These are phyloP conservation scores for Sarotherodon lohbergeri DNA, from an alignment of 2,113 vertebrate genomes.

Conservation along the genomic window DNA sequence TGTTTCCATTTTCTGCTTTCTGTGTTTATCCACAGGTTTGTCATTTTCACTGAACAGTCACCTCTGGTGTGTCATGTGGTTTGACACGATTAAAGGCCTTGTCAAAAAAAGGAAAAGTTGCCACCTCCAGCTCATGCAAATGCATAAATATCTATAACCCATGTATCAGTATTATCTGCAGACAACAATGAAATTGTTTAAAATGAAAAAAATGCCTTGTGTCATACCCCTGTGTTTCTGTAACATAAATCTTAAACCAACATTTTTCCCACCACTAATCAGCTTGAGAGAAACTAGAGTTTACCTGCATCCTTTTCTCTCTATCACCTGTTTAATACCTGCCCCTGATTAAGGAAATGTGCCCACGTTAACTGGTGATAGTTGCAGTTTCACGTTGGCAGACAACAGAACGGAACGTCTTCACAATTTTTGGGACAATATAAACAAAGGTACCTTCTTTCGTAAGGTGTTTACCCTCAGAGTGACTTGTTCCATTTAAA, in stretches of 20 bases:
- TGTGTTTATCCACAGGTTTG: neutral
- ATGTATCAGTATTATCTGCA: neutral
- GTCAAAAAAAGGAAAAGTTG: neutral
- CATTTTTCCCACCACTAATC: neutral
- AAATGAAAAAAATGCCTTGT: neutral
- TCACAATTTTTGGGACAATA: fast-evolving
- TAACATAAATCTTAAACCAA: neutral
- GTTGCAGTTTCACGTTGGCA: fast-evolving
- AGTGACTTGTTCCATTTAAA: neutral
- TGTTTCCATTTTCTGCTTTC: fast-evolving
- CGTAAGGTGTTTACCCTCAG: neutral
- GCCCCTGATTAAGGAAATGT: neutral
- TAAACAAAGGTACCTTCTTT: neutral
- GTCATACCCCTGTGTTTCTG: neutral
- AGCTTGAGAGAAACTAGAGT: neutral
- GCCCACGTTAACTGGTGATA: neutral
- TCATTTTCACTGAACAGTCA: neutral
- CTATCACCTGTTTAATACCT: neutral
- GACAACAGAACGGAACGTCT: neutral
- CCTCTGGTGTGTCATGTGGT: neutral
- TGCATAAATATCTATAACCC: neutral
- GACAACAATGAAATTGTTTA: neutral
- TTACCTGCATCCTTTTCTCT: neutral
- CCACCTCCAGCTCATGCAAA: neutral
- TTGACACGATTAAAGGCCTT: neutral